These are phyloP conservation scores for Horisme vitalbata DNA, from an alignment of 2,888 invertebrate genomes.

Conservation along the genomic window DNA sequence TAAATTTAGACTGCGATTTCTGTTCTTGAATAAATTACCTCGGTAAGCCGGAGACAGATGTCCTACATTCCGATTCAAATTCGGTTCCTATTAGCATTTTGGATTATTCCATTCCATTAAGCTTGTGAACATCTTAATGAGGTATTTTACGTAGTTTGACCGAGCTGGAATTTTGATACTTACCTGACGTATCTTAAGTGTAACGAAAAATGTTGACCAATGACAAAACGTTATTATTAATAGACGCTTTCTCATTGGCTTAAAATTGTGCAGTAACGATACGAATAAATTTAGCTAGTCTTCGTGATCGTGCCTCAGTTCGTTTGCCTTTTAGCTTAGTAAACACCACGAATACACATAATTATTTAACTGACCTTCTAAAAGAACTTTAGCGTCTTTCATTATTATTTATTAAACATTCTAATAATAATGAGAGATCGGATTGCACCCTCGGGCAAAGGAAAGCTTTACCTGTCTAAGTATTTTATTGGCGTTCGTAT, in stretches of 20 bases:
- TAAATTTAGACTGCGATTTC: slow-evolving; percentile 71
- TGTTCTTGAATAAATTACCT: slow-evolving; percentile 69
- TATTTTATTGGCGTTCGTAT: slow-evolving; percentile 68
- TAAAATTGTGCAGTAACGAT: no score
- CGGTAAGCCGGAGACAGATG: slow-evolving; percentile 33
- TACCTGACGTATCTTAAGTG: no score
- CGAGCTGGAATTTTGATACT: not conserved
- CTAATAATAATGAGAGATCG: slow-evolving; percentile 14
- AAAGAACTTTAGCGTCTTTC: no score
- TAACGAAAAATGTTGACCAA: no score
- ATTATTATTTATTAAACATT: not conserved
- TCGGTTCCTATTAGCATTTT: slow-evolving; percentile 32
- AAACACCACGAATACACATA: no score
- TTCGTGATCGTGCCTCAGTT: no score
- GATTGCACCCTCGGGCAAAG: slow-evolving; percentile 50
- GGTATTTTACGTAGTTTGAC: not conserved
- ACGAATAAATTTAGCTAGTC: no score
- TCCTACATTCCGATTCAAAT: slow-evolving; percentile 33
- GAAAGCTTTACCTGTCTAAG: slow-evolving; percentile 53
- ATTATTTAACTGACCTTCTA: no score
- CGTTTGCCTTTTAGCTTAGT: no score
- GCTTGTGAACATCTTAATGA: slow-evolving; percentile 19
- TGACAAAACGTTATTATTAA: no score
- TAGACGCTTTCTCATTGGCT: no score
- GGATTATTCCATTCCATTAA: slow-evolving; percentile 22